These are phyloP conservation scores for Drosophila tropicalis DNA, from an alignment of 1,140 invertebrate species.

Conservation along the genomic window DNA sequence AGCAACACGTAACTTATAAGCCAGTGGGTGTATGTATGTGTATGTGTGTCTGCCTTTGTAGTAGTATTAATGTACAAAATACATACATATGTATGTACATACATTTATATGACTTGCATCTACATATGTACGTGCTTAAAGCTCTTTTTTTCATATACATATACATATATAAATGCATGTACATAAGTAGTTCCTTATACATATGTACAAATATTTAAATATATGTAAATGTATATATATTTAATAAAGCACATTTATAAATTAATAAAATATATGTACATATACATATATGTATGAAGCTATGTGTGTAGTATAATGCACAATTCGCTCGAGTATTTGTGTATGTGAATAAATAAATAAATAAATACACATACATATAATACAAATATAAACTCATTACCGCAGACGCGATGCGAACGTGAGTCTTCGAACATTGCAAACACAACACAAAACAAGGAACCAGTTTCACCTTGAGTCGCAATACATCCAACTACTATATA, in stretches of 20 bases:
- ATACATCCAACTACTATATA: constrained; percentile 39
- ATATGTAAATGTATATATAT: constrained; percentile 23
- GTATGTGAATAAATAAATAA: constrained; percentile 22
- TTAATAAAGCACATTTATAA: constrained; percentile 20
- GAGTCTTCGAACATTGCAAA: constrained; percentile 79
- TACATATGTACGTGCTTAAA: constrained; percentile 46
- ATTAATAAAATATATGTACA: constrained; percentile 7
- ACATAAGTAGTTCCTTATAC: constrained; percentile 38
- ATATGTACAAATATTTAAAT: constrained; percentile 13
- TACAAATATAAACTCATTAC: constrained; percentile 64
- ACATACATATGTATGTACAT: constrained; percentile 33
- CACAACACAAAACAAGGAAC: constrained; percentile 76
- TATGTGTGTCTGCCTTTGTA: constrained; percentile 19
- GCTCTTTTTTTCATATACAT: constrained; percentile 34
- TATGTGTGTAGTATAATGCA: not conserved
- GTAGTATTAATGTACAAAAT: constrained; percentile 34
- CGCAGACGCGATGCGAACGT: constrained; percentile 74
- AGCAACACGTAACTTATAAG: constrained; percentile 47
- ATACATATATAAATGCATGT: constrained; percentile 13
- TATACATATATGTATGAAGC: not conserved
- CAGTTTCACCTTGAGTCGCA: constrained; percentile 78
- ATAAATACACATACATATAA: constrained; percentile 29
- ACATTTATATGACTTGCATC: constrained; percentile 33
- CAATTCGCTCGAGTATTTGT: constrained; percentile 14
- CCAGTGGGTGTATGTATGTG: constrained; percentile 34